Base-by-base conservation (phyloP, 1,140 invertebrate genomes). In the Caerostris extrusa region DNA sequence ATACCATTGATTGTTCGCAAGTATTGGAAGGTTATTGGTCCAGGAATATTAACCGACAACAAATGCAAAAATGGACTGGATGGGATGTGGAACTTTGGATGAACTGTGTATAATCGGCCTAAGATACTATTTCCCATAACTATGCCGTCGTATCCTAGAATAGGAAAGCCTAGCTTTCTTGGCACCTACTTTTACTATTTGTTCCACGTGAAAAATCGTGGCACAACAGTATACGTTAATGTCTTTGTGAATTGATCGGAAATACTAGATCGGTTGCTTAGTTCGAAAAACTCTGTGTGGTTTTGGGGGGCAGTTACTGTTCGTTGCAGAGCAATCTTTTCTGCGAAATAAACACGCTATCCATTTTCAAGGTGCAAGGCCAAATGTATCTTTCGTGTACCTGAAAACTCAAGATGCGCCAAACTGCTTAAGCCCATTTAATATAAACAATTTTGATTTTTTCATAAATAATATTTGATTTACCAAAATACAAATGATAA, bases 41-140 rank as follows among this genome's bases (percentile, higher is more conserved):
- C 96, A 94, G 86, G 95, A 95, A 96, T 92, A 95, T 97, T 89
- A n/a, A n/a, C n/a, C n/a, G n/a, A n/a, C n/a, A n/a, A n/a, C n/a
- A n/a, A n/a, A n/a, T n/a, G n/a, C 10, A 81, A 4, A 94, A 77
- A 96, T 94, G 95, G 88, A 88, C 83, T n/a, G n/a, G n/a, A n/a
- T n/a, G n/a, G 88, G 12, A 88, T 85, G 7, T 5, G 50, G 3
- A 67, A 5, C 5, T 17, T 67, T n/a, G 85, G 83, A 57, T 93
- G 60, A 10, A 93, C 64, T n/a, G n/a, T n/a, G n/a, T n/a, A n/a
- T n/a, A n/a, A n/a, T n/a, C n/a, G n/a, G n/a, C n/a, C n/a, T n/a
- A n/a, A n/a, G n/a, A 93, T n/a, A 17, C 60, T 83, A 64, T 69
- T 55, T 19, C 2, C 7, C 7, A 19, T 12, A 17, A 8, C 19